Evolutionary conservation across 2,888 invertebrate species (phyloP).

Genomic region (Timema podura): DNA sequence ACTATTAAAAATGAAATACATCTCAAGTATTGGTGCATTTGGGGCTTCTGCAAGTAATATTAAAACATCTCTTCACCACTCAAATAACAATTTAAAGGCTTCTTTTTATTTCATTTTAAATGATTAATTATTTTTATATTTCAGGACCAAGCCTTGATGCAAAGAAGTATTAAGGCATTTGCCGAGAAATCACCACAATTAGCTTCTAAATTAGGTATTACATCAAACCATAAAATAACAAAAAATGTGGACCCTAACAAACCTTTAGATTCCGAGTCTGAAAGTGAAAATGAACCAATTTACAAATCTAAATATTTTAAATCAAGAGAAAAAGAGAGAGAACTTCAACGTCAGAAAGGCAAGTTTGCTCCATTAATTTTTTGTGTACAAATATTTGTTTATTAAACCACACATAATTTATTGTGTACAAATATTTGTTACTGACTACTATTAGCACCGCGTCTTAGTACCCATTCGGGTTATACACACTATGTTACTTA

Average conservation of each 20-base stretch:
- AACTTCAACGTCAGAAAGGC: slow-evolving; percentile 45
- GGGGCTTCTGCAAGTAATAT: no score
- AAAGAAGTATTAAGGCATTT: slow-evolving; percentile 60
- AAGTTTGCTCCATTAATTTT: slow-evolving; percentile 7
- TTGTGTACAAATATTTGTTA: no score
- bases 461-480: no score
- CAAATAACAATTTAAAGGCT: no score
- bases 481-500: no score
- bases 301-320: slow-evolving; percentile 52
- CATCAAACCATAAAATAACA: slow-evolving; percentile 35
- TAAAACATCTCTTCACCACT: no score
- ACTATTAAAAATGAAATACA: no score
- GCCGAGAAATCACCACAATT: slow-evolving; percentile 57
- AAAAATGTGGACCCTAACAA: slow-evolving; percentile 32
- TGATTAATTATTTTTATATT: slow-evolving; percentile 13
- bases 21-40: no score
- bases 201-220: slow-evolving; percentile 56
- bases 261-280: slow-evolving; percentile 45
- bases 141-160: slow-evolving; percentile 59
- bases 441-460: no score
- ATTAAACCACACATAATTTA: no score
- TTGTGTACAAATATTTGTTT: background rate
- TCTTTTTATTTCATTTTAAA: no score
- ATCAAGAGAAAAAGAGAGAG: slow-evolving; percentile 47
- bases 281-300: slow-evolving; percentile 53